A percentile compares a stretch with the other conserved stretches of the same genome.
Conservation (phyloP, 2,888 invertebrate species). For the Agriopis aurantiaria region DNA sequence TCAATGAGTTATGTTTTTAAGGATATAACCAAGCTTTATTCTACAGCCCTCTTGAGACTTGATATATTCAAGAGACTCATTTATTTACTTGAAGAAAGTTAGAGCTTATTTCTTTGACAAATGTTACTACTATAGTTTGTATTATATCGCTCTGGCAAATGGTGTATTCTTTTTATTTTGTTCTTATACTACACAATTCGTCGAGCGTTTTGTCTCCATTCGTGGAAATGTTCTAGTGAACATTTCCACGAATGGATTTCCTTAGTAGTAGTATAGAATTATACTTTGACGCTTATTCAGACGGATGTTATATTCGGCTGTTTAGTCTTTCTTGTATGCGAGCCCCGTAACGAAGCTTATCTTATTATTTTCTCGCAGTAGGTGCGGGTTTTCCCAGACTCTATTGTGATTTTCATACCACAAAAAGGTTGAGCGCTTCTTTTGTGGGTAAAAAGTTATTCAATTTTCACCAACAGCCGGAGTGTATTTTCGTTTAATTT, state of each 20-base stretch:
- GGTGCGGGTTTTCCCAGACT: slow-evolving; percentile 9
- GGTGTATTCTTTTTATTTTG: slow-evolving; percentile 9
- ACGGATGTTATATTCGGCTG: slow-evolving; percentile 22
- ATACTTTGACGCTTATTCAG: slow-evolving; percentile 17
- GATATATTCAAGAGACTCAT: slow-evolving; percentile 14
- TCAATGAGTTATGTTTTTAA: slow-evolving; percentile 36
- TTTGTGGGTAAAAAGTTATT: slow-evolving; percentile 29
- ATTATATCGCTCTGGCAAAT: slow-evolving; percentile 1
- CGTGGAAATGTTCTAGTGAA: slow-evolving; percentile 6
- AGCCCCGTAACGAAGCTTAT: slow-evolving; percentile 32
- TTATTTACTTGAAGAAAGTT: slow-evolving; percentile 20
- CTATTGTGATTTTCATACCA: slow-evolving; percentile 23
- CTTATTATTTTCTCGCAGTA: slow-evolving; percentile 30
- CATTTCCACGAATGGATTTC: too few relatives aligned
- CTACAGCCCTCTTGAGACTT: slow-evolving; percentile 20
- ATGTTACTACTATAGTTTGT: slow-evolving; percentile 15
- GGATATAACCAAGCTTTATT: slow-evolving; percentile 26
- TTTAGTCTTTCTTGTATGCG: slow-evolving; percentile 21
- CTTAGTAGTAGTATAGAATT: slow-evolving; percentile 11
- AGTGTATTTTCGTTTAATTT: slow-evolving; percentile 45
- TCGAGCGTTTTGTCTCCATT: slow-evolving; percentile 4
- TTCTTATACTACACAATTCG: slow-evolving; percentile 5
- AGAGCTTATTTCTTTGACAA: slow-evolving; percentile 15
- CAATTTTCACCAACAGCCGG: slow-evolving; percentile 46
- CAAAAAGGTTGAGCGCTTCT: slow-evolving; percentile 26